Evolutionary conservation across 1,140 invertebrate species (phyloP), one percentile per base, ranked within the genome.

Genomic region (Trichonephila clavata): DNA sequence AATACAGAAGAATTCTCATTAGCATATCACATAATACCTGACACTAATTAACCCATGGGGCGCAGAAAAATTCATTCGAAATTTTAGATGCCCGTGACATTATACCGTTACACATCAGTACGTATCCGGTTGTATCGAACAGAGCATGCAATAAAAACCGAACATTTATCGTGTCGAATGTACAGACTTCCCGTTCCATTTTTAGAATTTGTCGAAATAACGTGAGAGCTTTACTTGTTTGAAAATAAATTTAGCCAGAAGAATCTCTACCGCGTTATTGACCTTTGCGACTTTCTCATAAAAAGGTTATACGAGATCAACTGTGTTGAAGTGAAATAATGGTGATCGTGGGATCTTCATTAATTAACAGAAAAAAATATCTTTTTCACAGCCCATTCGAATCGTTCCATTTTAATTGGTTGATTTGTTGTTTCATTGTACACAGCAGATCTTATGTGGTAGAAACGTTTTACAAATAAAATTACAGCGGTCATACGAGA

Each of bases 131-230:
- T 71, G 68, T 27, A 27, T 13, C 24, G 68, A 71, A 71, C 24
- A 27, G 24, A 32, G 24, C 24, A 24, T 24, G 24, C 4, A 24
- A 71, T 71, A 24, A 27, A n/a, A 24, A 71, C 16, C 68, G 24
- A 50, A 50, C 43, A 50, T 50, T 50, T 50, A 50, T 50, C 43
- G 43, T 50, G 43, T 16, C n/a, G 2, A 16, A 27, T 10, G 10
- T 27, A n/a, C 24, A 71, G 24, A 71, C 68, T 71, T 71, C 68
- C 68, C 68, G 68, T 71, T 71, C 68, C 68, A 24, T 24, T 27
- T 71, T 71, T 71, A 71, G 68, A 71, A 71, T 71, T 63, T 16
- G 24, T 27, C n/a, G 68, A 71, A 71, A 71, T 71, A 71, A 71
- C 68, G 68, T 71, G 68, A 71, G 68, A 71, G 27, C n/a, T 27